These are phyloP conservation scores for Caenorhabditis elegans DNA, from an alignment of 1,140 invertebrate genomes.

Conservation along the genomic window DNA sequence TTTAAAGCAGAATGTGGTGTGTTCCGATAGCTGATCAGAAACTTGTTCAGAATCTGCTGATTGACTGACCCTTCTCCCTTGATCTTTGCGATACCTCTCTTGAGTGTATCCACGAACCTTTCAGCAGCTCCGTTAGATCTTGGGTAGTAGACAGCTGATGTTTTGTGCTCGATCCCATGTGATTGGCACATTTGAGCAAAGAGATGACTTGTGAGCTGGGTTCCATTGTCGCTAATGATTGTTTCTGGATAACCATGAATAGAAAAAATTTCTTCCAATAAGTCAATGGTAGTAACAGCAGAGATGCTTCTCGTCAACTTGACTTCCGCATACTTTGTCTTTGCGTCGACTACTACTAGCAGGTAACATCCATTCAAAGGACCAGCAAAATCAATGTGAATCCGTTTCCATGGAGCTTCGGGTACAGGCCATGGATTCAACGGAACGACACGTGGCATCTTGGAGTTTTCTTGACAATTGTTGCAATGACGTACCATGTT, in stretches of 20 bases:
- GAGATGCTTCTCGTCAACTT: not conserved
- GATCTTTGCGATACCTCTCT: not conserved
- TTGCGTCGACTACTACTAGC: not conserved
- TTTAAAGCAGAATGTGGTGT: not conserved
- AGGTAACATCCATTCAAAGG: not conserved
- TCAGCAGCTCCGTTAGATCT: not conserved
- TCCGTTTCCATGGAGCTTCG: not conserved
- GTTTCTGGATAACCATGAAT: not conserved
- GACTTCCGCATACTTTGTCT: not conserved
- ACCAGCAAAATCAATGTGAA: conserved; percentile 20
- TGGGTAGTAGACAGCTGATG: not conserved
- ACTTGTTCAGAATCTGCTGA: not conserved
- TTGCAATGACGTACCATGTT: not conserved
- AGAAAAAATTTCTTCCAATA: not conserved
- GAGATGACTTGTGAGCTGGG: too few relatives aligned
- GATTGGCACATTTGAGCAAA: too few relatives aligned
- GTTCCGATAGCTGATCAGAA: not conserved
- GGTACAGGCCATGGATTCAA: not conserved
- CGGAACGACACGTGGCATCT: not conserved
- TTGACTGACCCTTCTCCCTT: not conserved
- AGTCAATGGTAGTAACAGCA: not conserved
- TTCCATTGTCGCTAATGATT: not conserved
- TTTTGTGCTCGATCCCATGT: not conserved
- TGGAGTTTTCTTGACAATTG: not conserved
- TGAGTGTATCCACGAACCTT: not conserved